Conservation (phyloP, 2,113 vertebrate genomes). For the Oxygymnocypris stewartii region DNA sequence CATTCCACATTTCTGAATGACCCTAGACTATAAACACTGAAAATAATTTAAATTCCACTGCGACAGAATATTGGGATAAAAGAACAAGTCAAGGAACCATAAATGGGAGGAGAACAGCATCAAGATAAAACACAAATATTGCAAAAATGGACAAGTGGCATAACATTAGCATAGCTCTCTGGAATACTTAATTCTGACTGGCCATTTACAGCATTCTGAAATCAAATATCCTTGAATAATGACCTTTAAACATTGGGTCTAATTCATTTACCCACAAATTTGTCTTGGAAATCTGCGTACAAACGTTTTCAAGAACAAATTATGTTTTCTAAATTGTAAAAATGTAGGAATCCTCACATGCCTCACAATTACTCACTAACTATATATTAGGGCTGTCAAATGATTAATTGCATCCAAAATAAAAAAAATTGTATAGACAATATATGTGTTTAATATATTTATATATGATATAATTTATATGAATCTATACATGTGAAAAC, state of each 20-base stretch:
- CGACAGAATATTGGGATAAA: background rate
- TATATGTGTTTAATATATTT: no score
- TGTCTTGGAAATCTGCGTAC: background rate
- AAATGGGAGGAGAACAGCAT: background rate
- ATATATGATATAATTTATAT: no score
- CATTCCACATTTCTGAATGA: constrained; percentile 21
- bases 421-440: no score
- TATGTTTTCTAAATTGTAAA: no score
- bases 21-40: background rate
- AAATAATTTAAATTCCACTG: constrained; percentile 1
- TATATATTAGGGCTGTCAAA: no score
- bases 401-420: no score
- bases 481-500: no score
- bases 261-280: background rate
- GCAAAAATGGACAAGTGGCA: background rate
- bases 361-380: no score
- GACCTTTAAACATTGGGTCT: background rate
- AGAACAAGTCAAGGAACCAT: background rate
- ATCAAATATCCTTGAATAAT: background rate
- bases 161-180: background rate
- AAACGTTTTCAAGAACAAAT: background rate
- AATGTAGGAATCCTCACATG: no score
- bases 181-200: constrained; percentile 4
- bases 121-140: background rate
- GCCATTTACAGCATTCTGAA: background rate